Evolutionary conservation across 2,888 invertebrate genomes (phyloP).

Genomic region (Oxystoma pomonae): DNA sequence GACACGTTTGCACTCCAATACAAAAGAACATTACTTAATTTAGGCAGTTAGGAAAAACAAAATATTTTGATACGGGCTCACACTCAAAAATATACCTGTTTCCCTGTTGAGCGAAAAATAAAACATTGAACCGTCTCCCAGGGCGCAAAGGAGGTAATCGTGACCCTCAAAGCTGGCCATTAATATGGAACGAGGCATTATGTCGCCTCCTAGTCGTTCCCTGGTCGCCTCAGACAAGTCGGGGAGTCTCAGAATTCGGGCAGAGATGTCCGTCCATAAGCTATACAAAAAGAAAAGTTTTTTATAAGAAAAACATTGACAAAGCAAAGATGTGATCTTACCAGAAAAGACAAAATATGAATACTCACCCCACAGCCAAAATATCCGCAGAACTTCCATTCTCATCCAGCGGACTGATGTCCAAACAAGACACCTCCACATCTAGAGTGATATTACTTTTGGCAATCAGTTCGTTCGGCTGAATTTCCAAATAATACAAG

Average conservation of each 20-base stretch:
- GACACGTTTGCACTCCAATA: no score
- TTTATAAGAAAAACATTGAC: no score
- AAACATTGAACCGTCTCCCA: slow-evolving; percentile 97
- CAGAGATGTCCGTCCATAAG: slow-evolving; percentile 96
- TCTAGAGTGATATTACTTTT: slow-evolving; percentile 72
- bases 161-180: slow-evolving; percentile 93
- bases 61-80: no score
- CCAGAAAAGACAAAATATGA: no score
- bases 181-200: slow-evolving; percentile 92
- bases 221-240: slow-evolving; percentile 75
- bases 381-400: slow-evolving; percentile 62
- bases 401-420: slow-evolving; percentile 76
- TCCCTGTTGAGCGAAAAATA: slow-evolving; percentile 84
- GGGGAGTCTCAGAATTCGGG: slow-evolving; percentile 79
- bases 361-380: slow-evolving; percentile 66
- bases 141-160: slow-evolving; percentile 83
- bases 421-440: slow-evolving; percentile 94
- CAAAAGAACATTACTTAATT: no score
- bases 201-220: slow-evolving; percentile 90
- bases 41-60: no score
- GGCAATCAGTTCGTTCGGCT: slow-evolving; percentile 58
- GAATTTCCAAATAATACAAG: slow-evolving; percentile 76
- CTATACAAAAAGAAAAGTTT: no score
- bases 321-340: no score
- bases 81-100: no score